Conservation (phyloP, 2,888 invertebrate genomes). For the Pyrrhosoma nymphula region DNA sequence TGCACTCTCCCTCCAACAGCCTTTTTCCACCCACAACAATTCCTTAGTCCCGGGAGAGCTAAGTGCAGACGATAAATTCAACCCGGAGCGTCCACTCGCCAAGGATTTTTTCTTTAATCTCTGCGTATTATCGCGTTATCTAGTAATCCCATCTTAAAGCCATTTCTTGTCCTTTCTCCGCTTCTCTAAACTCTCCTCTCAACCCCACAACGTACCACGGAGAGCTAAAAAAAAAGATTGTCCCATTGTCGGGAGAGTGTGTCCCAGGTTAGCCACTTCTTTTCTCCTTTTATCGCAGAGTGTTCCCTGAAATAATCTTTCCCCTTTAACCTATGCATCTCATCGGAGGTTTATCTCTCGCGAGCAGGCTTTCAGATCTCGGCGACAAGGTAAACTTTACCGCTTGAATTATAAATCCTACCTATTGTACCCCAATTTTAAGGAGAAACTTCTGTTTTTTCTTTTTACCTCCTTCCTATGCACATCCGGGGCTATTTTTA, state of each 20-base stretch:
- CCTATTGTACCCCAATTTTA: neutral
- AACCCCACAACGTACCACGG: neutral
- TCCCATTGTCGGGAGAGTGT: neutral
- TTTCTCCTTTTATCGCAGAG: neutral
- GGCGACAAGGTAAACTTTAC: neutral
- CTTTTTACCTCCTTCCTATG: too few species aligned
- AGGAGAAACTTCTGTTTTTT: neutral
- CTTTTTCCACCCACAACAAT: neutral
- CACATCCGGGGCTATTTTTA: too few species aligned
- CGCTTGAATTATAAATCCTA: neutral
- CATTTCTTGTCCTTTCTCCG: slow-evolving; percentile 13
- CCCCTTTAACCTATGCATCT: slow-evolving; percentile 16
- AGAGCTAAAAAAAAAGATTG: neutral
- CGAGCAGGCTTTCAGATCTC: neutral
- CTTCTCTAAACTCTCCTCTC: neutral
- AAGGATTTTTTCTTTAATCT: slow-evolving; percentile 41
- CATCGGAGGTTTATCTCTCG: neutral
- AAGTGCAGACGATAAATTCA: slow-evolving; percentile 40
- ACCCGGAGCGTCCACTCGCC: neutral
- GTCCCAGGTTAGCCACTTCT: neutral
- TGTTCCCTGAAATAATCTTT: neutral
- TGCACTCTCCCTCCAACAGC: neutral
- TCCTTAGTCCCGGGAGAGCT: neutral
- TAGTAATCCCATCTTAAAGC: slow-evolving; percentile 55
- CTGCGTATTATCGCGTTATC: slow-evolving; percentile 43